Evolutionary conservation across 2,113 vertebrate species (phyloP), one percentile per base, ranked within the genome.

Genomic region (Salminus brasiliensis): DNA sequence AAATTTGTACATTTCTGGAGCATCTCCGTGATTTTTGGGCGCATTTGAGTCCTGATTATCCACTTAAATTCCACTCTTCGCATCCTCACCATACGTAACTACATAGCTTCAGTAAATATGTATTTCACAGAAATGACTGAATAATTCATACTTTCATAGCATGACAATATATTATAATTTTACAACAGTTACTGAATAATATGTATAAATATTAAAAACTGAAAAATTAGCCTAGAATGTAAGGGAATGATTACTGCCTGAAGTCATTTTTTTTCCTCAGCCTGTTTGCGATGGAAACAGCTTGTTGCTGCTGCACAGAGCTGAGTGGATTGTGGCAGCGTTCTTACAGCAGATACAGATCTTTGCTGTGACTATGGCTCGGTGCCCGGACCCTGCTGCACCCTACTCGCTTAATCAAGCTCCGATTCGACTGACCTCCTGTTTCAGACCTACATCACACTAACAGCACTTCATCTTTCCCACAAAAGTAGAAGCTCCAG

Each of bases 331-430:
- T 75, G 70, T 75, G 25, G 36, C 69, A 74, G 45, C 29, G 72
- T 80, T 63, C 55, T 29, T 43, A 79, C 84, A 76, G 6, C 65
- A 67, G 81, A 81, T 85, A 78, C 65, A 39, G 70, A 83, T 85
- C 81, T 77, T 1, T 47, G 57, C 79, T 74, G 36, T 59, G 49
- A 67, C 76, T 43, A 80, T 55, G 78, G 77, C 73, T 83, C 72
- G 71, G 76, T 79, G 63, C 76, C 34, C 59, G 39, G 79, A 25
- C 45, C 41, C 62, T 62, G 66, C 55, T 47, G 72, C 45, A 34
- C 66, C 57, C 59, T 10, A 59, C 72, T 67, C 68, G 36, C 68
- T 39, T 76, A 80, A 80, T 77, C 77, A 80, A 76, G 82, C 39
- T 78, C 43, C 72, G 52, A 80, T 77, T 83, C 57, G 32, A 65